Evolutionary conservation across 2,797 vertebrate species (phyloP).

Genomic region (Melanotaenia parkinsoni): DNA sequence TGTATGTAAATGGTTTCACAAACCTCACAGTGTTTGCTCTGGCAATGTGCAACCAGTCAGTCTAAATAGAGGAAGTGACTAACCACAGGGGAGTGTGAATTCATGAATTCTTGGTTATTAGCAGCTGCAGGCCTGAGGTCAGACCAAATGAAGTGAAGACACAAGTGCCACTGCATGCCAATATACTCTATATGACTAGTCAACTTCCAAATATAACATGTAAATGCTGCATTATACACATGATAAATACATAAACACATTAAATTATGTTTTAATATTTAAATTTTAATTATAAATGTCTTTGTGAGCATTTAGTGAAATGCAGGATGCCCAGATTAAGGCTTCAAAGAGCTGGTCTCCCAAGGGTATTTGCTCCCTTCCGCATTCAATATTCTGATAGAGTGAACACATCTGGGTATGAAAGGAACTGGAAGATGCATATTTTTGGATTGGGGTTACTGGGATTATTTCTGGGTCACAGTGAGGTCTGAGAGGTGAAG

Average conservation of each 20-base stretch:
- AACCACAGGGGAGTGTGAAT: constrained; percentile 2
- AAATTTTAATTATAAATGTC: too few relatives aligned
- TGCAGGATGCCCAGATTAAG: not conserved
- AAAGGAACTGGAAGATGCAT: constrained; percentile 9
- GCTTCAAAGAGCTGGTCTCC: not conserved
- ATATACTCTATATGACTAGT: not conserved
- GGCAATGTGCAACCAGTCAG: not conserved
- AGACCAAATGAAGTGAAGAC: constrained; percentile 2
- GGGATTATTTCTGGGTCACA: constrained; percentile 50
- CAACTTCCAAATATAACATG: not conserved
- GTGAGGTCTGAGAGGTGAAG: constrained; percentile 24
- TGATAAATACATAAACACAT: too few relatives aligned
- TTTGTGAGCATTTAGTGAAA: not conserved
- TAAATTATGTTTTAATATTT: too few relatives aligned
- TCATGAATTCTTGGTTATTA: not conserved
- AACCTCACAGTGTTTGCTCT: not conserved
- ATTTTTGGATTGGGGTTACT: constrained; percentile 14
- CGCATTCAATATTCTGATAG: constrained; percentile 48
- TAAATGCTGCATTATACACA: too few relatives aligned
- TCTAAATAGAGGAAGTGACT: constrained; percentile 6
- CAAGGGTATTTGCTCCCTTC: not conserved
- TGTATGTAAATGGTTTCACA: not conserved
- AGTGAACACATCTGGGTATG: constrained; percentile 26
- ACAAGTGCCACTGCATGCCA: not conserved
- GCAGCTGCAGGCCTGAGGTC: not conserved